Evolutionary conservation across 2,113 vertebrate genomes (phyloP).

Genomic region (Tupaia chinensis): DNA sequence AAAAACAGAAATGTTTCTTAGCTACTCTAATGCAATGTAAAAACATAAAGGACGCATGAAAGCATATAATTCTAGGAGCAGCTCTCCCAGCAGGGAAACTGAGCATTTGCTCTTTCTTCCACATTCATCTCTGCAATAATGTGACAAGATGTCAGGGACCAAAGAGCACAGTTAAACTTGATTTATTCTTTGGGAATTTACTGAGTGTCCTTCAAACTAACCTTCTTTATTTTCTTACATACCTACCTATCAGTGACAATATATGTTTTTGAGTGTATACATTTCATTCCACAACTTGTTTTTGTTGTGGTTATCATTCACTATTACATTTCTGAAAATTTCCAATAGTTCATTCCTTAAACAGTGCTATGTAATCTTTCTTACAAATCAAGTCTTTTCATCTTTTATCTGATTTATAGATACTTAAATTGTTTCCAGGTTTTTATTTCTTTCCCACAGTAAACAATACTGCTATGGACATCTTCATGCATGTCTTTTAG

Average conservation of each 20-base stretch:
- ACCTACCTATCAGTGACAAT: fast-evolving
- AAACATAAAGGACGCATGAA: constrained; percentile 28
- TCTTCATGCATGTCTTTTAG: background rate
- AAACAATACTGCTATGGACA: background rate
- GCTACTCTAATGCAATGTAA: constrained; percentile 39
- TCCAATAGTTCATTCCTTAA: background rate
- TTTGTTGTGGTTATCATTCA: background rate
- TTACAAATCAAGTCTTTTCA: background rate
- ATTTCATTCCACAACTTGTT: background rate
- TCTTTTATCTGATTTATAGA: background rate
- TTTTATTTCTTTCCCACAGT: background rate
- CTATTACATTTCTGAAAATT: background rate
- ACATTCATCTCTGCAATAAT: background rate
- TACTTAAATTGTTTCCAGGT: background rate
- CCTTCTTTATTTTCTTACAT: background rate
- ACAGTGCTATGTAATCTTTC: background rate
- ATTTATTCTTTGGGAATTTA: background rate
- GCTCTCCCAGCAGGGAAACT: constrained; percentile 30
- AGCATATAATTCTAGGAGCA: background rate
- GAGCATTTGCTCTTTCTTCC: constrained; percentile 17
- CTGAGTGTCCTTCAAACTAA: background rate
- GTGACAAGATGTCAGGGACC: background rate
- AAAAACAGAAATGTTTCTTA: constrained; percentile 35
- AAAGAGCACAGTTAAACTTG: background rate
- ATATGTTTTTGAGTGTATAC: fast-evolving